Percentiles rank a stretch among this genome's conserved stretches.
Evolutionary conservation across 2,113 vertebrate species (phyloP).

Genomic region (Romanogobio albipinnatus): DNA sequence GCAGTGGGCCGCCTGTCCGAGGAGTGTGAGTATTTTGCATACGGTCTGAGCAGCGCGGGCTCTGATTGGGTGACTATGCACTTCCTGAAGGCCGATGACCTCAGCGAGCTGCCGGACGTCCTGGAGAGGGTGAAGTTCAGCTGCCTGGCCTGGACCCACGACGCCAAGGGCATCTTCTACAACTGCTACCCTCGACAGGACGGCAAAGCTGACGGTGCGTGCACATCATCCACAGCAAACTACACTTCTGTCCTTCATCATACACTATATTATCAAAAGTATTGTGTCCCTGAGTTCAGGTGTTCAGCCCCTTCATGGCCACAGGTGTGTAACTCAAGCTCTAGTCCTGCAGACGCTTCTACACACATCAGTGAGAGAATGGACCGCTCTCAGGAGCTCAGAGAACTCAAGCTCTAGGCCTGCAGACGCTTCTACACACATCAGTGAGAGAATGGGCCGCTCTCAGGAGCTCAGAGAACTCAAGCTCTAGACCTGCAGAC

Average conservation of each 20-base stretch:
- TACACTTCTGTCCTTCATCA: not conserved
- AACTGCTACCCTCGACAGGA: slow-evolving; percentile 75
- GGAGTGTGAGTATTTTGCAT: slow-evolving; percentile 77
- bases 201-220: slow-evolving; percentile 74
- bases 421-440: too few relatives aligned
- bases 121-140: slow-evolving; percentile 80
- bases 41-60: slow-evolving; percentile 76
- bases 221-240: not conserved
- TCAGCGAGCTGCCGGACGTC: slow-evolving; percentile 66
- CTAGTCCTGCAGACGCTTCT: too few relatives aligned
- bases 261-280: too few relatives aligned
- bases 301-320: too few relatives aligned
- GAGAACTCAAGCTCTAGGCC: too few relatives aligned
- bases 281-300: too few relatives aligned
- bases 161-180: slow-evolving; percentile 77
- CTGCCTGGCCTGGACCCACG: slow-evolving; percentile 79
- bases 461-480: too few relatives aligned
- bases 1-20: slow-evolving; percentile 78
- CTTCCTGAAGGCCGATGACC: slow-evolving; percentile 73
- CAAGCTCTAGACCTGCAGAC: too few relatives aligned
- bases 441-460: too few relatives aligned
- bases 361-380: too few relatives aligned
- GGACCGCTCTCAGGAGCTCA: too few relatives aligned
- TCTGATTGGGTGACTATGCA: slow-evolving; percentile 78
- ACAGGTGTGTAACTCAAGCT: too few relatives aligned